Evolutionary conservation across 2,888 invertebrate genomes (phyloP).

Genomic region (Conomelus anceps): DNA sequence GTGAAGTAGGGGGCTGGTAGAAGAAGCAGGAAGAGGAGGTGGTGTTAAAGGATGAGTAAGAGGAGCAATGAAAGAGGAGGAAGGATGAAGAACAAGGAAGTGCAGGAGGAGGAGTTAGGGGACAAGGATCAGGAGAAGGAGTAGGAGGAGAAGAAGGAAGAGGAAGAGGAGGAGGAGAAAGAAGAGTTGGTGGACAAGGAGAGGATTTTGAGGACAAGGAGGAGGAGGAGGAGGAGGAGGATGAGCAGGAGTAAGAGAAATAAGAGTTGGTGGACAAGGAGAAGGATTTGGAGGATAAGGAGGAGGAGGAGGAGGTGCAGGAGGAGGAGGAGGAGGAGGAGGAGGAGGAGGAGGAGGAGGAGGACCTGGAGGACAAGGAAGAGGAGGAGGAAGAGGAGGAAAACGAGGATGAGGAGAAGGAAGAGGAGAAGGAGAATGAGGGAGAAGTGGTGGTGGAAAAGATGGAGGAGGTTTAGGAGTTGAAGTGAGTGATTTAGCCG

Average conservation of each 20-base stretch:
- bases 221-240: not conserved
- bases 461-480: too few species aligned
- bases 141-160: not conserved
- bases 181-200: not conserved
- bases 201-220: not conserved
- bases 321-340: not conserved
- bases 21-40: too few species aligned
- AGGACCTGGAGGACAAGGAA: not conserved
- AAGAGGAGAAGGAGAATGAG: not conserved
- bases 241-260: not conserved
- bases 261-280: not conserved
- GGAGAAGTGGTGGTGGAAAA: not conserved
- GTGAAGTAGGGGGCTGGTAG: too few species aligned
- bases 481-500: too few species aligned
- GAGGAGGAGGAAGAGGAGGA: not conserved
- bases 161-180: not conserved
- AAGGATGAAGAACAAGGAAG: too few species aligned
- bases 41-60: too few species aligned
- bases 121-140: not conserved
- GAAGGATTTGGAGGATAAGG: not conserved
- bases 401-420: not conserved
- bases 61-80: too few species aligned
- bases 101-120: not conserved
- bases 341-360: not conserved
- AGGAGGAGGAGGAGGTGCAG: not conserved